Conservation (phyloP, 2,113 vertebrate genomes). For the Rhinolophus ferrumequinum region DNA sequence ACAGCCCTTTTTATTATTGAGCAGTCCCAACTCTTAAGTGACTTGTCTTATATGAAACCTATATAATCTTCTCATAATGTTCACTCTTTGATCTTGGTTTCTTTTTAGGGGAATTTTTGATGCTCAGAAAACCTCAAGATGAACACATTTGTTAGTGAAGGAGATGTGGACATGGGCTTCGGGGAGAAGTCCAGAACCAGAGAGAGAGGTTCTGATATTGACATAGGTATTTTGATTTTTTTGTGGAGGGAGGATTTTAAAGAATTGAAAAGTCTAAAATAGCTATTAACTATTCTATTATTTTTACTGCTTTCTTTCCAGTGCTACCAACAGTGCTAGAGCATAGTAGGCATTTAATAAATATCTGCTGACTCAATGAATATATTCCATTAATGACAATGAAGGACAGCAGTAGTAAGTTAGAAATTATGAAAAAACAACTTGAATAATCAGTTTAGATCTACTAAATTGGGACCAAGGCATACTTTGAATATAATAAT, state of each 20-base stretch:
- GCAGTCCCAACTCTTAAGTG: background rate
- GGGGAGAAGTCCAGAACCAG: background rate
- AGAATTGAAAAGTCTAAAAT: background rate
- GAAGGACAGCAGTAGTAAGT: background rate
- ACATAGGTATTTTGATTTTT: background rate
- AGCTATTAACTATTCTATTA: background rate
- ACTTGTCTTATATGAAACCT: background rate
- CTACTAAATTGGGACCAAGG: background rate
- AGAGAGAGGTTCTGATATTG: background rate
- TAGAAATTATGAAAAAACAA: conserved; percentile 28
- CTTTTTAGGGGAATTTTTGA: background rate
- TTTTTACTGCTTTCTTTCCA: background rate
- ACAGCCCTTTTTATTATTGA: background rate
- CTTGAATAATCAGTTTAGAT: conserved; percentile 6
- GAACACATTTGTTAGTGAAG: background rate
- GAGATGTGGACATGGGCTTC: background rate
- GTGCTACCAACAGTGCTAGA: background rate
- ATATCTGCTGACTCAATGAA: background rate
- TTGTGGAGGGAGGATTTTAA: background rate
- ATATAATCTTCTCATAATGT: background rate
- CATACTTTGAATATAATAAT: background rate
- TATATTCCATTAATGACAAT: background rate
- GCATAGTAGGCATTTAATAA: background rate
- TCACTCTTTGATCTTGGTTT: background rate
- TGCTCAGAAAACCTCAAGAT: background rate